A percentile compares a stretch with the other conserved stretches of the same genome.
phyloP scores from a whole-genome alignment of 1,140 invertebrate genomes.

The Halesus radiatus region DNA sequence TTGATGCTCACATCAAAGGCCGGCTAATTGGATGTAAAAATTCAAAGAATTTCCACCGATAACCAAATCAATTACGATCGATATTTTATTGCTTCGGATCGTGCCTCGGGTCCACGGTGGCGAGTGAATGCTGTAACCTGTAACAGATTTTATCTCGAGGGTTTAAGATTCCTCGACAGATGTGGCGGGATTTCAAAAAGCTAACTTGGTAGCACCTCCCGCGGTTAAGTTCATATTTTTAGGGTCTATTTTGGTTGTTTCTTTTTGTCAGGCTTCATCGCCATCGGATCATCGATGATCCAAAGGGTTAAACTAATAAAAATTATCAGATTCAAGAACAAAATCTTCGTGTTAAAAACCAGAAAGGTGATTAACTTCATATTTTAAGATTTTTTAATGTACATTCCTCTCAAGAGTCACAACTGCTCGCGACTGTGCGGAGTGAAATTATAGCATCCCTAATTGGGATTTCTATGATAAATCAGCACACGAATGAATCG shows the following conservation, averaged over 20 bases:
- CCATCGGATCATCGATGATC: background rate
- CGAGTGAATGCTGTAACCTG: background rate
- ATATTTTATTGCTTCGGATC: slow-evolving; percentile 29
- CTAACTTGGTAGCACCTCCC: slow-evolving; percentile 24
- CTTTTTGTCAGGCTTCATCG: background rate
- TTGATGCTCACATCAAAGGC: too few species aligned
- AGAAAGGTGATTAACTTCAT: too few species aligned
- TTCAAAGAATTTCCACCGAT: slow-evolving; percentile 5
- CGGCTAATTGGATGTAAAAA: slow-evolving; percentile 12
- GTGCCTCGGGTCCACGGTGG: background rate
- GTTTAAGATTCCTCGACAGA: slow-evolving; percentile 10
- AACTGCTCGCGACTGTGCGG: too few species aligned
- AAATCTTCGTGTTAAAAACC: too few species aligned
- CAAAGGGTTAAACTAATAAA: background rate
- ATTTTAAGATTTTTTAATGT: too few species aligned
- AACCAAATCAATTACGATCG: slow-evolving; percentile 21
- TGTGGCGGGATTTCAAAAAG: background rate
- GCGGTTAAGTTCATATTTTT: background rate
- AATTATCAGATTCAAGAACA: too few species aligned
- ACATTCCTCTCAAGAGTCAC: too few species aligned
- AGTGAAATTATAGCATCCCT: too few species aligned
- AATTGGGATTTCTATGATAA: too few species aligned
- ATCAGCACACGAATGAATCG: too few species aligned
- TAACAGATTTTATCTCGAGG: slow-evolving; percentile 17
- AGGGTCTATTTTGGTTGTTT: background rate